A percentile compares a stretch with the other conserved stretches of the same genome.
phyloP scores from a whole-genome alignment of 2,888 invertebrate genomes.

The Ophion ellenae region DNA sequence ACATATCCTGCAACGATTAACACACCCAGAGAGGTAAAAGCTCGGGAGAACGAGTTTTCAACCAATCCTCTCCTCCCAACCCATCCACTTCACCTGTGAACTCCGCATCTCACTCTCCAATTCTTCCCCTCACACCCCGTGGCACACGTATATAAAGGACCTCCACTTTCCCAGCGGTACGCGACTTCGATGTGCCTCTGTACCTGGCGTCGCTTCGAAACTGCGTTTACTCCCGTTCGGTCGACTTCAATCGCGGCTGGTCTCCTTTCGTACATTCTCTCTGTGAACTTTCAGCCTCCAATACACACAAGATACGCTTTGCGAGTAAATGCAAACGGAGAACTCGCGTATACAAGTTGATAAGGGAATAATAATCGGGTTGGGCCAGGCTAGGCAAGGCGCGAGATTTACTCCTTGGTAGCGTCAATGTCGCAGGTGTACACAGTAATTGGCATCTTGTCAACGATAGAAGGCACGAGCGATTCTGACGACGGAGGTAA shows the following conservation, averaged over 20 bases:
- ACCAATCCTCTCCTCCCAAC: conserved; percentile 40
- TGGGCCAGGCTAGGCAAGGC: conserved; percentile 8
- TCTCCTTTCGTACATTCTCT: conserved; percentile 40
- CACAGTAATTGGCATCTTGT: not conserved
- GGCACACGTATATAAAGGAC: conserved; percentile 25
- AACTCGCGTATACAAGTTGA: conserved; percentile 1
- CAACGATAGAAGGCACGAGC: no score
- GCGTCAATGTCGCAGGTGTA: not conserved
- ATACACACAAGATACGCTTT: conserved; percentile 1
- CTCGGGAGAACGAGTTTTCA: conserved; percentile 62
- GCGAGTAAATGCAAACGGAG: not conserved
- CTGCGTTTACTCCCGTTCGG: conserved; percentile 58
- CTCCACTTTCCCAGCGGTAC: conserved; percentile 1
- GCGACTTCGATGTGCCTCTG: conserved; percentile 31
- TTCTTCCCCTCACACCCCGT: conserved; percentile 31
- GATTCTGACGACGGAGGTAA: no score
- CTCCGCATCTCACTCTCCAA: conserved; percentile 14
- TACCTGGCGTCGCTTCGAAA: conserved; percentile 50
- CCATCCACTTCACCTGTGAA: conserved; percentile 61
- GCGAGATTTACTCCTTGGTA: not conserved
- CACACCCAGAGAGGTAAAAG: conserved; percentile 60
- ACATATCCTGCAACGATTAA: conserved; percentile 51
- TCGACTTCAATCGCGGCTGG: conserved; percentile 60
- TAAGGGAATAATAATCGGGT: conserved; percentile 20
- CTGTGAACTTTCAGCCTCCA: conserved; percentile 4